Evolutionary conservation across 92 coral and sea anemone genomes (phyloP).

Genomic region (Bergia puertoricense): DNA sequence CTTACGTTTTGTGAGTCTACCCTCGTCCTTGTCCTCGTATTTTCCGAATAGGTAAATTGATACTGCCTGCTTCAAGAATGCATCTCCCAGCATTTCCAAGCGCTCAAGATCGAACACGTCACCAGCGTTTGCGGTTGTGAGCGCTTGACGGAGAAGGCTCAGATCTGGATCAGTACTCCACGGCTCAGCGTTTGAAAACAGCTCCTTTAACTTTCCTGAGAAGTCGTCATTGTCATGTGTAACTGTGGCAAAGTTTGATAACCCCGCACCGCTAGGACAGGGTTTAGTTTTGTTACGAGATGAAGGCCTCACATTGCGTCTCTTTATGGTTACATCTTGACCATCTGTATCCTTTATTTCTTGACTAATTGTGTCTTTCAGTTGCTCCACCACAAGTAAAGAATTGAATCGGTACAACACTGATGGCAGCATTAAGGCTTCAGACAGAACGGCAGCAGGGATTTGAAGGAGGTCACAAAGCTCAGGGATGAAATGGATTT

Average conservation of each 20-base stretch:
- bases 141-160: slow-evolving; percentile 72
- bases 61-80: slow-evolving; percentile 94
- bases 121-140: slow-evolving; percentile 78
- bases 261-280: background rate
- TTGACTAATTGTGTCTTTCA: slow-evolving; percentile 55
- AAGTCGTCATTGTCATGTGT: slow-evolving; percentile 6
- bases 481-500: slow-evolving; percentile 74
- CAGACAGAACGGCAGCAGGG: slow-evolving; percentile 63
- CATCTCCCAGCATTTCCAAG: slow-evolving; percentile 98
- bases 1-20: slow-evolving; percentile 86
- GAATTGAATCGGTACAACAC: slow-evolving; percentile 74
- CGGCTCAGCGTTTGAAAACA: slow-evolving; percentile 44
- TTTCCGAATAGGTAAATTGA: slow-evolving; percentile 76
- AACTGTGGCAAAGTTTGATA: background rate
- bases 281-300: slow-evolving; percentile 30
- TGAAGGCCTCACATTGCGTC: slow-evolving; percentile 32
- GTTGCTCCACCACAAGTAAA: slow-evolving; percentile 66
- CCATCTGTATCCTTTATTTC: slow-evolving; percentile 24
- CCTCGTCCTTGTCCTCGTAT: slow-evolving; percentile 81
- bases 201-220: slow-evolving; percentile 14
- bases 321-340: background rate
- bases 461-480: slow-evolving; percentile 53
- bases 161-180: slow-evolving; percentile 49
- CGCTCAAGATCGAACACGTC: slow-evolving; percentile 89
- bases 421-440: slow-evolving; percentile 71